A percentile compares a stretch with the other conserved stretches of the same genome.
Conservation (phyloP, 2,113 vertebrate species). For the Azemiops feae region DNA sequence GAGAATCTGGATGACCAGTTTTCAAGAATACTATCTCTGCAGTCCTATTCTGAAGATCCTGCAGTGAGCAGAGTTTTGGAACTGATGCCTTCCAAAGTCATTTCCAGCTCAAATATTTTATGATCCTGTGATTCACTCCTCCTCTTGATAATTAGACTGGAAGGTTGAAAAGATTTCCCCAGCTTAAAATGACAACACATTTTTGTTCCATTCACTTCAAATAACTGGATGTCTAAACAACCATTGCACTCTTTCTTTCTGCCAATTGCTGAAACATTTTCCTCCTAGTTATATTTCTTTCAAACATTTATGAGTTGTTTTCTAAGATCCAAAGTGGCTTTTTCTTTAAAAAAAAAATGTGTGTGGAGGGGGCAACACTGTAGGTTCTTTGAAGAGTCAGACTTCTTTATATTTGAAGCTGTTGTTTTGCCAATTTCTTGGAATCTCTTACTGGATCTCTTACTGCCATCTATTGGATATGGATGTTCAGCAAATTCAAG, state of each 20-base stretch:
- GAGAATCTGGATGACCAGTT: background rate
- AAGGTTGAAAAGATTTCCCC: background rate
- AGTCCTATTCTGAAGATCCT: background rate
- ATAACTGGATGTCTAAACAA: background rate
- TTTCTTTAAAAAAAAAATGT: background rate
- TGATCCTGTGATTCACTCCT: background rate
- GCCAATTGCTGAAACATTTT: background rate
- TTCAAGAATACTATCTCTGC: too few species aligned
- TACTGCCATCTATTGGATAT: conserved; percentile 34
- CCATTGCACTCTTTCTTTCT: background rate
- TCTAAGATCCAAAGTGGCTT: background rate
- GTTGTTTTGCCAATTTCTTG: background rate
- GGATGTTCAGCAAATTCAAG: background rate
- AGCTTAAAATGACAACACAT: background rate
- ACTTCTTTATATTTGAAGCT: background rate
- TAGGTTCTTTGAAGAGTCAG: background rate
- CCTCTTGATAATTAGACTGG: background rate
- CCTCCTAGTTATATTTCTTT: background rate
- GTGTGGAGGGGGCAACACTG: background rate
- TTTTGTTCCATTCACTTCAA: background rate
- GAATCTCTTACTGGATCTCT: background rate
- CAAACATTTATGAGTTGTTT: background rate
- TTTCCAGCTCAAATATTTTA: background rate
- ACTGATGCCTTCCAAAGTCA: background rate
- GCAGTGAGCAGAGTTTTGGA: background rate